Conservation (phyloP, 2,797 vertebrate genomes). For the Gymnothorax reevesii region DNA sequence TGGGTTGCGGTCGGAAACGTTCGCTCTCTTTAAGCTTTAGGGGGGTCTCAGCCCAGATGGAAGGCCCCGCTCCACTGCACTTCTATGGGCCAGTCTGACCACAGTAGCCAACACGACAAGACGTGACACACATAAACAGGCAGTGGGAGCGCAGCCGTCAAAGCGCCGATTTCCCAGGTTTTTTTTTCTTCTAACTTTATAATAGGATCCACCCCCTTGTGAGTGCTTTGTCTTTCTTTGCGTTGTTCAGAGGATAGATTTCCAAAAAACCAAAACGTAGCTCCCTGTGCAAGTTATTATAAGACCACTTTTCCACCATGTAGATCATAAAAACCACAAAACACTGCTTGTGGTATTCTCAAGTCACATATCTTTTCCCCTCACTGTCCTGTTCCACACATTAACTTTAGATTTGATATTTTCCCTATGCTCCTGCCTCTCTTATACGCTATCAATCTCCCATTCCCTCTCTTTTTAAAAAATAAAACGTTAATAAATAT, state of each 20-base stretch:
- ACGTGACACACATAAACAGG: constrained; percentile 7
- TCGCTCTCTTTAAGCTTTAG: constrained; percentile 53
- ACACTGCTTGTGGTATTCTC: constrained; percentile 36
- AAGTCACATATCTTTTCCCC: constrained; percentile 28
- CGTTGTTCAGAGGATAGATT: background rate
- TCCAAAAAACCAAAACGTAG: constrained; percentile 18
- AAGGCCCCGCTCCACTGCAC: constrained; percentile 13
- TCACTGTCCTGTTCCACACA: constrained; percentile 36
- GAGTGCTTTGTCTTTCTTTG: constrained; percentile 17
- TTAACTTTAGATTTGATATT: constrained; percentile 62
- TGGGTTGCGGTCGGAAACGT: constrained; percentile 49
- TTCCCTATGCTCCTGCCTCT: constrained; percentile 56
- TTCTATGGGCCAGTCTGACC: constrained; percentile 30
- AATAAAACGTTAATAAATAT: constrained; percentile 64
- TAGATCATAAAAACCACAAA: constrained; percentile 43
- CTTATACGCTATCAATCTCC: constrained; percentile 61
- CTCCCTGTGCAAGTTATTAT: constrained; percentile 35
- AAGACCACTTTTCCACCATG: constrained; percentile 32
- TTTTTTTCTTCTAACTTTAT: constrained; percentile 16
- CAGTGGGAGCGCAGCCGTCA: background rate
- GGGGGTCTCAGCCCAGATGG: constrained; percentile 37
- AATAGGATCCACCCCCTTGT: constrained; percentile 8
- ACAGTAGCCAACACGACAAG: background rate
- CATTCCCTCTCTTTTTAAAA: constrained; percentile 55
- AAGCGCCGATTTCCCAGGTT: background rate